Evolutionary conservation across 2,113 vertebrate genomes (phyloP), one percentile per base, ranked within the genome.

Genomic region (Hippolais icterina): DNA sequence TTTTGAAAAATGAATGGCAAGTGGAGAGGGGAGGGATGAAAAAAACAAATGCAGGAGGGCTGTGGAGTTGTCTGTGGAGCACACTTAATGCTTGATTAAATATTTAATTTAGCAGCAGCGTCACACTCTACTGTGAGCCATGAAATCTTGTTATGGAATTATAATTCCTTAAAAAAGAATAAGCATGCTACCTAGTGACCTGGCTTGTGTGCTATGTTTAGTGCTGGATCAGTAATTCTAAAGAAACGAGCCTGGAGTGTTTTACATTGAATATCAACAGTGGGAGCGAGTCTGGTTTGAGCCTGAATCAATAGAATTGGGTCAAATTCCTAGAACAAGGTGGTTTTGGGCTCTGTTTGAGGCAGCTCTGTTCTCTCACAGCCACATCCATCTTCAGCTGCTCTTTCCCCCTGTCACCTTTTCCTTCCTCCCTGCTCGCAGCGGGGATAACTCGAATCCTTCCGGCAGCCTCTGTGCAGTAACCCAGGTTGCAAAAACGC

Each of bases 91-190:
- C 90, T 90, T 87, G 96, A 89, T 95, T 93, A 96, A 95, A 96
- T 96, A 95, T 94, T 97, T 82, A 90, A 84, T 93, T 86, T 84
- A 94, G 93, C 87, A 94, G 95, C 93, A 75, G 83, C n/a, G 52
- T 94, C 93, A 89, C 92, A 54, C 83, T 93, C 71, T 49, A 42
- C 83, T 68, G 93, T 86, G 96, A 95, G 96, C 95, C 92, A 76
- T 87, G 85, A 94, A 94, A 92, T 93, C 93, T 96, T 2, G 41
- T 89, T 88, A 71, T 83, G 95, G 94, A 96, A 92, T 94, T 93
- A 81, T 86, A 81, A 95, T 87, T 65, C 60, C 83, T 82, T 89
- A 72, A 61, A 78, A 96, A 85, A 93, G 85, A 81, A 65, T 59
- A 33, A 89, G 88, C 41, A 3, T 87, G 79, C 47, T 96, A 61